These are phyloP conservation scores for Crossoptilon crossoptilon DNA, from an alignment of 2,797 vertebrate genomes.

Conservation along the genomic window DNA sequence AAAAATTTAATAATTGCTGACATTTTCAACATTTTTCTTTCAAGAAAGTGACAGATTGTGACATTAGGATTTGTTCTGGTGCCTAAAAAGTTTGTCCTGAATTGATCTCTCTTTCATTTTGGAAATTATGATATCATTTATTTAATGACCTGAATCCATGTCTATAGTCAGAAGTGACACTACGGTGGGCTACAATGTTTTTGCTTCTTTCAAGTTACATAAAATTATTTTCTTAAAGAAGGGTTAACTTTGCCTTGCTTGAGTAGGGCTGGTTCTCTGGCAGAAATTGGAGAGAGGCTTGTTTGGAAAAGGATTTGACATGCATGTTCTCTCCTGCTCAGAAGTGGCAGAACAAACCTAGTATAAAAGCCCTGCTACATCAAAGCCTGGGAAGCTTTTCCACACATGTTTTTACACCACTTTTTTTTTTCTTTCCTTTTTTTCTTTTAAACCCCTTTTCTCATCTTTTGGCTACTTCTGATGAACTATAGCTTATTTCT, in stretches of 20 bases:
- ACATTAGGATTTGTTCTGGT: not conserved
- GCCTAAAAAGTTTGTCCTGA: not conserved
- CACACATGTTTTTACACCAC: not conserved
- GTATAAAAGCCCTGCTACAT: constrained; percentile 34
- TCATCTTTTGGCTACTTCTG: not conserved
- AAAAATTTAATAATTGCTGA: not conserved
- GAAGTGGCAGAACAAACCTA: constrained; percentile 55
- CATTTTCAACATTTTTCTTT: not conserved
- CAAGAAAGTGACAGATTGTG: not conserved
- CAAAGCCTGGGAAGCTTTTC: constrained; percentile 38
- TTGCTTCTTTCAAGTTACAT: not conserved
- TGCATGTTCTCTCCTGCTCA: constrained; percentile 32
- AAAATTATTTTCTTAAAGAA: not conserved
- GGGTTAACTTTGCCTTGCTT: constrained; percentile 26
- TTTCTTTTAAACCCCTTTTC: not conserved
- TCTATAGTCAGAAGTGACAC: not conserved
- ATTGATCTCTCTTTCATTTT: not conserved
- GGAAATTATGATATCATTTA: not conserved
- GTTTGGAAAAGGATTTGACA: constrained; percentile 67
- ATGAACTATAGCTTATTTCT: not conserved
- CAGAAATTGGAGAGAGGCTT: constrained; percentile 37
- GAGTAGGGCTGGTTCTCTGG: constrained; percentile 19
- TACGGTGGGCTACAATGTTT: not conserved
- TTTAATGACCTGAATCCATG: not conserved
- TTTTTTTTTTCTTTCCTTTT: no score